A percentile compares a stretch with the other conserved stretches of the same genome.
phyloP scores from a whole-genome alignment of 1,140 invertebrate genomes.

The Drosophila ficusphila region DNA sequence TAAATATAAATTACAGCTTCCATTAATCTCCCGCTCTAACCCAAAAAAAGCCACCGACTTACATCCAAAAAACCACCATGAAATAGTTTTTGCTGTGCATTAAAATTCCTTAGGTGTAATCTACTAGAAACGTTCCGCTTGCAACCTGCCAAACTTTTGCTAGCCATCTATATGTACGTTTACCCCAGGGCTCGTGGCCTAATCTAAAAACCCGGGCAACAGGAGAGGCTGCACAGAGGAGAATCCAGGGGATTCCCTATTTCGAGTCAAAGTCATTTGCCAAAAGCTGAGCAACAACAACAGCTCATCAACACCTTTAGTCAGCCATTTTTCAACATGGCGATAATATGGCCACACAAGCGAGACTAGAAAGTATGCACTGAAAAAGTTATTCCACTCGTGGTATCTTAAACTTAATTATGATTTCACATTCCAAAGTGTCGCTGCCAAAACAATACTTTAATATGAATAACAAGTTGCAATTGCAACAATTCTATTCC shows the following conservation, averaged over 20 bases:
- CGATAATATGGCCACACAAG: slow-evolving; percentile 46
- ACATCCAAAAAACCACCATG: slow-evolving; percentile 24
- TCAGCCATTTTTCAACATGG: slow-evolving; percentile 70
- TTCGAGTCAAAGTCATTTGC: slow-evolving; percentile 69
- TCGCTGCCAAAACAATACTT: no score
- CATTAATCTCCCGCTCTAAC: slow-evolving; percentile 20
- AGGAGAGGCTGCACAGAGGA: slow-evolving; percentile 7
- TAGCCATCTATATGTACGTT: neutral
- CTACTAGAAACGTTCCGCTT: slow-evolving; percentile 43
- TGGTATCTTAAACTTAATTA: neutral
- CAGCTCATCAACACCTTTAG: slow-evolving; percentile 80
- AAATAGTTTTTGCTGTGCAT: slow-evolving; percentile 50
- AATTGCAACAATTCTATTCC: no score
- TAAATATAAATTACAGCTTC: slow-evolving; percentile 25
- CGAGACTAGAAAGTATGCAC: slow-evolving; percentile 8
- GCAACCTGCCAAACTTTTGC: slow-evolving; percentile 54
- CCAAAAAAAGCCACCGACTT: slow-evolving; percentile 20
- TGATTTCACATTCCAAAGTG: no score
- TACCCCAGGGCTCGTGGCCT: slow-evolving; percentile 32
- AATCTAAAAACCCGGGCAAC: slow-evolving; percentile 34
- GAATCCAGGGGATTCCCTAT: slow-evolving; percentile 24
- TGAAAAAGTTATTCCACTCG: neutral
- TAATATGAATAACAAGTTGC: no score
- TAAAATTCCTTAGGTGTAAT: slow-evolving; percentile 51
- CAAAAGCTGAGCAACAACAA: slow-evolving; percentile 58